A percentile compares a stretch with the other conserved stretches of the same genome.
These are phyloP conservation scores for Phycodurus eques DNA, from an alignment of 2,113 vertebrate species.

Conservation along the genomic window DNA sequence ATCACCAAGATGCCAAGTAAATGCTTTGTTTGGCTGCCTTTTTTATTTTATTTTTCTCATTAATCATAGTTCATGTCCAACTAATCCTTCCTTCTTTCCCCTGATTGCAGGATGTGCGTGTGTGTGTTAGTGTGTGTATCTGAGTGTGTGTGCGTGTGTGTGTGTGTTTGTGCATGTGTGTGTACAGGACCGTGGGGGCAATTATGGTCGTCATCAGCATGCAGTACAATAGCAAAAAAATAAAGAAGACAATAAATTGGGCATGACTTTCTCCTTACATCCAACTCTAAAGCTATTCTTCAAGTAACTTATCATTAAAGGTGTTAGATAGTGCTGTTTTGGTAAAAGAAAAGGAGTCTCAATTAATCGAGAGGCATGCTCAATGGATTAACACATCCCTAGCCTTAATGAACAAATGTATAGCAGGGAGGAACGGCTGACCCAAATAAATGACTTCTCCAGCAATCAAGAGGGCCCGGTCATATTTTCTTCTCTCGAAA, in stretches of 20 bases:
- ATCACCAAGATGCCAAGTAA: conserved; percentile 32
- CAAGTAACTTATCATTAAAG: conserved; percentile 75
- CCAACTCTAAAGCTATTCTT: conserved; percentile 62
- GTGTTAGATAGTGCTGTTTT: conserved; percentile 57
- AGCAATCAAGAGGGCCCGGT: too few relatives aligned
- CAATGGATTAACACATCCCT: conserved; percentile 86
- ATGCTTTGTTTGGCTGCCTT: conserved; percentile 57
- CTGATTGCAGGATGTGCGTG: conserved; percentile 41
- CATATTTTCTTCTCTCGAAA: too few relatives aligned
- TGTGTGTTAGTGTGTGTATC: neutral
- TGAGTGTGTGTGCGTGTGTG: neutral
- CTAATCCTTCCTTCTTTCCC: conserved; percentile 53
- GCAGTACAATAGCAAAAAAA: conserved; percentile 10
- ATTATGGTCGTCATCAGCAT: conserved; percentile 31
- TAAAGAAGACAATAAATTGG: neutral
- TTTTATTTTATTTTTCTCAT: conserved; percentile 50
- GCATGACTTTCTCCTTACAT: conserved; percentile 45
- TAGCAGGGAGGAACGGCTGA: too few relatives aligned
- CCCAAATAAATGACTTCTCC: too few relatives aligned
- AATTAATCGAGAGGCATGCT: conserved; percentile 80
- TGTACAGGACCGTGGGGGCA: conserved; percentile 29
- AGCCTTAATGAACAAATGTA: conserved; percentile 2
- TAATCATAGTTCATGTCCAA: conserved; percentile 63
- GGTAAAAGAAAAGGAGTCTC: conserved; percentile 78
- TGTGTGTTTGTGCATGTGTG: neutral